phyloP scores from a whole-genome alignment of 2,797 vertebrate genomes.

The Gephyroberyx darwinii region DNA sequence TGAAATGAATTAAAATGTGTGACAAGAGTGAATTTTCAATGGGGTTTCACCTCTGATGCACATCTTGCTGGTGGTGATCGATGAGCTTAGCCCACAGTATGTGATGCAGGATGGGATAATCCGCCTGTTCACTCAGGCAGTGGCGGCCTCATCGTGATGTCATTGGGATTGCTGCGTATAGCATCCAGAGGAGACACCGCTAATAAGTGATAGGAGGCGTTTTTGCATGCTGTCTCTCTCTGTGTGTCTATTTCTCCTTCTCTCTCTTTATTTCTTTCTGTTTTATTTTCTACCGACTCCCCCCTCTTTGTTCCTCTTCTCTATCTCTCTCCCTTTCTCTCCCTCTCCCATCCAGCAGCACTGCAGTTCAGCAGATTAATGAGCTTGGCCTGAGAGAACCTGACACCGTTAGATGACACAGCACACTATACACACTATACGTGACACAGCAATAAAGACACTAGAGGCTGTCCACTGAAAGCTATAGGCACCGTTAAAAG shows the following conservation, averaged over 20 bases:
- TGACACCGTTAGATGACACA: conserved; percentile 51
- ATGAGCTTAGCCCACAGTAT: conserved; percentile 10
- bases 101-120: conserved; percentile 28
- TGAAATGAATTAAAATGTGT: conserved; percentile 41
- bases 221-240: neutral
- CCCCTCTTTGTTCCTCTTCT: conserved; percentile 32
- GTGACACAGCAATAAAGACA: conserved; percentile 45
- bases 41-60: conserved; percentile 17
- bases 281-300: conserved; percentile 13
- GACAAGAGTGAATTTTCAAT: conserved; percentile 38
- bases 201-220: conserved; percentile 12
- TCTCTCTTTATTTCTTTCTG: conserved; percentile 23
- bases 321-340: neutral
- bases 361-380: conserved; percentile 61
- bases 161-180: conserved; percentile 15
- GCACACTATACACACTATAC: conserved; percentile 49
- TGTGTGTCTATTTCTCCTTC: neutral
- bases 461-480: conserved; percentile 13
- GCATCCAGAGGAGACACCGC: conserved; percentile 20
- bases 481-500: conserved; percentile 7
- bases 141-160: conserved; percentile 17
- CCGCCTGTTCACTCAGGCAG: neutral
- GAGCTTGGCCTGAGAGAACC: conserved; percentile 57
- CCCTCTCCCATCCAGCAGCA: conserved; percentile 29
- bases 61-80: conserved; percentile 33